Base-by-base conservation (phyloP, 2,888 invertebrate genomes). In the Orthosia incerta region DNA sequence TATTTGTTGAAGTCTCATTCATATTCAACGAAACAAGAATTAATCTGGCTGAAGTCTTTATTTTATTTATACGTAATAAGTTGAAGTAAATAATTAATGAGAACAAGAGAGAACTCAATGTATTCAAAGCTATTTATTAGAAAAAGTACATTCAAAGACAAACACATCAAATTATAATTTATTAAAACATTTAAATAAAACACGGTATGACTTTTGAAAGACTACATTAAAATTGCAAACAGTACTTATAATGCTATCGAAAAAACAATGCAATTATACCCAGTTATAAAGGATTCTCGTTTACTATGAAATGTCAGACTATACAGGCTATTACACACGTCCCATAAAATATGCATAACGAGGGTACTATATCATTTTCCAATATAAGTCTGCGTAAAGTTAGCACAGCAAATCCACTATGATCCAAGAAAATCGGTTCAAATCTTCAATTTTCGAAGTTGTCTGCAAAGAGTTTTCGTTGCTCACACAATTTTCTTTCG, bases 381-480 rank as follows among this genome's bases (percentile, higher is more conserved):
- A 74, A 86, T 82, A 86, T 75, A 63, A 84, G 67, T 63, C 48
- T 80, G 59, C 63, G 62, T 62, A 60, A 79, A 80, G 83, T 86
- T 74, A 71, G 68, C 48, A 39, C 66, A 80, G 82, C 86, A 89
- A 90, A 90, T 90, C 89, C 83, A 79, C 61, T 82, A 79, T 87
- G 84, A 91, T 89, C 88, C 84, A 74, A 71, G 79, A 67, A 84
- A 86, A 87, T 84, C 79, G 81, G 71, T 81, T 85, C 80, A 79
- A 88, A 89, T 85, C 87, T 87, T 84, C 86, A 89, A 90, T 91
- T 86, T 90, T 83, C 77, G 53, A 80, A 84, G 86, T 83, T 82
- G 71, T 68, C 68, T 57, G 31, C 59, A 39, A 79, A 74, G 71
- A 77, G 45, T 76, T 81, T 76, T 74, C 55, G n/a, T 62, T 46